Evolutionary conservation across 2,113 vertebrate species (phyloP).

Genomic region (Pygoscelis antarcticus): DNA sequence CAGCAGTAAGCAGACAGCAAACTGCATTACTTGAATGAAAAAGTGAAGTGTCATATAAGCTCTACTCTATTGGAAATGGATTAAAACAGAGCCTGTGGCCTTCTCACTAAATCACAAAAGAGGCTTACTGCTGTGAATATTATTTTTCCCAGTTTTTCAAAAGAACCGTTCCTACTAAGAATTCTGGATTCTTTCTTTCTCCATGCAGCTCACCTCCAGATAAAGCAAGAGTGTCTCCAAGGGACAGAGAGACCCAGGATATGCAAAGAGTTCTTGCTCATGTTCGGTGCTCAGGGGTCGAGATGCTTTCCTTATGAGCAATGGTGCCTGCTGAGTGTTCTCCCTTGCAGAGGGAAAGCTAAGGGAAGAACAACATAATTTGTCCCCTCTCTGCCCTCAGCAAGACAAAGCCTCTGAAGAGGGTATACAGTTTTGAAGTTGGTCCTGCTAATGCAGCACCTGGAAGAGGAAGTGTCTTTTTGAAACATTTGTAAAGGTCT

Average conservation of each 20-base stretch:
- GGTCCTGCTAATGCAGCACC: background rate
- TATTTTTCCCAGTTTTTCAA: background rate
- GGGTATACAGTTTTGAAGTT: background rate
- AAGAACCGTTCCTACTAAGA: background rate
- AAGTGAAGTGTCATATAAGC: background rate
- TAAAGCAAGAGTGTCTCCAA: background rate
- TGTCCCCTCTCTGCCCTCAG: background rate
- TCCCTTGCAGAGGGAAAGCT: background rate
- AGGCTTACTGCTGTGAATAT: background rate
- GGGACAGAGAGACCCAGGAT: background rate
- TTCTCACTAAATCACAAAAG: constrained; percentile 1
- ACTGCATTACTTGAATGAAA: constrained; percentile 41
- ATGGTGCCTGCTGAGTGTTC: background rate
- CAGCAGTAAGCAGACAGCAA: constrained; percentile 24
- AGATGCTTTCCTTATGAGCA: background rate
- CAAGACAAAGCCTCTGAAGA: background rate
- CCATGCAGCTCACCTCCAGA: background rate
- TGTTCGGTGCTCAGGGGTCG: background rate
- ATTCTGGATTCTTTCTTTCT: background rate
- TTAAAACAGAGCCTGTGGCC: constrained; percentile 34
- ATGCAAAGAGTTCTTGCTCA: background rate
- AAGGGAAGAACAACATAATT: background rate
- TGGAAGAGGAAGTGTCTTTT: background rate
- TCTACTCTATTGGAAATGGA: background rate
- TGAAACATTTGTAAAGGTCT: background rate